Percentiles rank a stretch among this genome's conserved stretches.
Conservation (phyloP, 2,113 vertebrate genomes). For the Rynchops niger region DNA sequence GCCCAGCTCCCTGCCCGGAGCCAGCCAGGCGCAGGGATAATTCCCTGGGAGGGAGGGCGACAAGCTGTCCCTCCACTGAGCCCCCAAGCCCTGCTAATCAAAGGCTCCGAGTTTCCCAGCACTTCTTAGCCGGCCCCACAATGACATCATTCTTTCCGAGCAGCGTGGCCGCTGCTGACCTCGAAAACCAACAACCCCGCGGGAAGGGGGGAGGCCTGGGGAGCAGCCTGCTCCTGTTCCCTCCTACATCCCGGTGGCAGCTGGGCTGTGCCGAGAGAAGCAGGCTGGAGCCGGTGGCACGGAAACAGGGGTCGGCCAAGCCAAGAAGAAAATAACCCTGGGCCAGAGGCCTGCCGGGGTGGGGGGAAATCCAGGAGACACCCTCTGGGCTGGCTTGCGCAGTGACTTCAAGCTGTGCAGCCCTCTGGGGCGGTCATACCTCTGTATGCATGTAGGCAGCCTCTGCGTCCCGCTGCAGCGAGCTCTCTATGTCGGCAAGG, state of each 20-base stretch:
- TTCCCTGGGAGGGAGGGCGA: not conserved
- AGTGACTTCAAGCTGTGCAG: not conserved
- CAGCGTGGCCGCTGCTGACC: not conserved
- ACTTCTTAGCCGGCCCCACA: slow-evolving; percentile 9
- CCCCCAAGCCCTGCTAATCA: not conserved
- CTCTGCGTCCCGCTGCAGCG: slow-evolving; percentile 75
- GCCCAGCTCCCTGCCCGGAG: not conserved
- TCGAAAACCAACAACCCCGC: not conserved
- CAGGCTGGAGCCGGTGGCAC: not conserved
- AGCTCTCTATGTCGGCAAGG: slow-evolving; percentile 60
- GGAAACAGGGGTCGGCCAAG: not conserved
- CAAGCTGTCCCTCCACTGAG: not conserved
- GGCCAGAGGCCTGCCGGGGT: not conserved
- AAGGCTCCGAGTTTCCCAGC: not conserved
- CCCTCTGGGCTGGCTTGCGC: not conserved
- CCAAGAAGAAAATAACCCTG: not conserved
- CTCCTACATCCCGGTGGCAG: not conserved
- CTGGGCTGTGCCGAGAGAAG: not conserved
- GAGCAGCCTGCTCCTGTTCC: not conserved
- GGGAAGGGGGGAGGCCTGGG: not conserved
- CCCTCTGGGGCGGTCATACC: slow-evolving; percentile 46
- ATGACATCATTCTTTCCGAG: slow-evolving; percentile 37
- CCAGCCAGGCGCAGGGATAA: fast-evolving
- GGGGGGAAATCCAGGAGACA: not conserved
- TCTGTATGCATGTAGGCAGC: slow-evolving; percentile 76